These are phyloP conservation scores for Pseudotriccus pelzelni DNA, from an alignment of 2,797 vertebrate species.

Conservation along the genomic window DNA sequence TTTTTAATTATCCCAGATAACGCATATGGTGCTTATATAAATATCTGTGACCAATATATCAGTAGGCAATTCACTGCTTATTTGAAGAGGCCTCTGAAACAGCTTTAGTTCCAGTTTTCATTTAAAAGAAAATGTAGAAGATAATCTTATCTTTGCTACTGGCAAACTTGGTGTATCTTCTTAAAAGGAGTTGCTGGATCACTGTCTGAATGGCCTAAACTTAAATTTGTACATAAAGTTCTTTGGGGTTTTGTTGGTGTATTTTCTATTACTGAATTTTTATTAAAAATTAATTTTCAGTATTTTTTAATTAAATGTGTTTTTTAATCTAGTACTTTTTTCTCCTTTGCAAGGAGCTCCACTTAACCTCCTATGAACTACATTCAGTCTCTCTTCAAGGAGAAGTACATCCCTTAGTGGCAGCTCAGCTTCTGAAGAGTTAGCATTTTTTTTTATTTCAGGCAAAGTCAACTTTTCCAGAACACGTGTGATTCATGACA, in stretches of 20 bases:
- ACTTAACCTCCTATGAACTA: not conserved
- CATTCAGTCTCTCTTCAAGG: not conserved
- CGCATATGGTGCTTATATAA: not conserved
- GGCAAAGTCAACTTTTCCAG: not conserved
- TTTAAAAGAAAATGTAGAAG: not conserved
- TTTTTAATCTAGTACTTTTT: not conserved
- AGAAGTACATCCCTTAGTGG: not conserved
- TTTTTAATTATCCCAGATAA: not conserved
- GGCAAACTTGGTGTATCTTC: not conserved
- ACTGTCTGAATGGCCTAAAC: not conserved
- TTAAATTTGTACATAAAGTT: not conserved
- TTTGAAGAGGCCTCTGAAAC: not conserved
- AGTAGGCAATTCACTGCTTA: not conserved
- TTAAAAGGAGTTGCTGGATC: not conserved
- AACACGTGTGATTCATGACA: not conserved
- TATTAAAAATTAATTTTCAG: not conserved
- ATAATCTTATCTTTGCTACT: not conserved
- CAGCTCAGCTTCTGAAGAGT: not conserved
- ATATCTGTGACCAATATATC: not conserved
- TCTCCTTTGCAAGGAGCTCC: not conserved
- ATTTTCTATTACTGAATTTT: not conserved
- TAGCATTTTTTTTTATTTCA: not conserved
- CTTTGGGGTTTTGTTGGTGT: accelerated
- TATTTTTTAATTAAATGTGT: not conserved
- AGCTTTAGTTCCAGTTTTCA: not conserved